Evolutionary conservation across 2,888 invertebrate species (phyloP).

Genomic region (Choristoneura rosaceana): DNA sequence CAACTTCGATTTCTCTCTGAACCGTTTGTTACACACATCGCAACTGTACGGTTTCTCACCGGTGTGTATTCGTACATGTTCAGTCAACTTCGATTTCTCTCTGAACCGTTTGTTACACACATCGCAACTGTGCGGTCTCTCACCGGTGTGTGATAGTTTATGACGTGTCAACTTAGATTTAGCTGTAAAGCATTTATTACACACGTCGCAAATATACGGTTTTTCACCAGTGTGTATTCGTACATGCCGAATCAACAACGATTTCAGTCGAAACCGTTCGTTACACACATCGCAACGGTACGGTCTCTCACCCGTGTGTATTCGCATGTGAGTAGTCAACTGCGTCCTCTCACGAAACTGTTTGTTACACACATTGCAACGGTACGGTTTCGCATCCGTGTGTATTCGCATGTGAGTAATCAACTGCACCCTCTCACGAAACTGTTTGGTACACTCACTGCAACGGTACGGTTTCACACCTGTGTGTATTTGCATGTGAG

Average conservation of each 20-base stretch:
- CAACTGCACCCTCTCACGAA: accelerated
- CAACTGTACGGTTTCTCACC: not conserved
- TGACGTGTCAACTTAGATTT: not conserved
- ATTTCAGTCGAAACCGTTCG: too few relatives aligned
- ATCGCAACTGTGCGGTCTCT: not conserved
- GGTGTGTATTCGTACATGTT: not conserved
- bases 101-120: not conserved
- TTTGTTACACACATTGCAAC: not conserved
- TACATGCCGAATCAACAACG: too few relatives aligned
- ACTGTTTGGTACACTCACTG: not conserved
- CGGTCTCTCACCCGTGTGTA: too few relatives aligned
- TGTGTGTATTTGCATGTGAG: not conserved
- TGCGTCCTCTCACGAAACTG: not conserved
- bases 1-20: too few relatives aligned
- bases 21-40: not conserved
- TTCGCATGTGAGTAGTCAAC: too few relatives aligned
- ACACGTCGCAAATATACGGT: too few relatives aligned
- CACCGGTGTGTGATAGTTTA: not conserved
- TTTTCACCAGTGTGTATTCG: too few relatives aligned
- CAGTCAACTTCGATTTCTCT: not conserved
- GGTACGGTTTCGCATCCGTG: not conserved
- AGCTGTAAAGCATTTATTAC: not conserved
- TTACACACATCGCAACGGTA: too few relatives aligned
- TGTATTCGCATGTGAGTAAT: not conserved
- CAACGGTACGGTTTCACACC: not conserved